Evolutionary conservation across 2,113 vertebrate genomes (phyloP), one percentile per base, ranked within the genome.

Genomic region (Pteronura brasiliensis): DNA sequence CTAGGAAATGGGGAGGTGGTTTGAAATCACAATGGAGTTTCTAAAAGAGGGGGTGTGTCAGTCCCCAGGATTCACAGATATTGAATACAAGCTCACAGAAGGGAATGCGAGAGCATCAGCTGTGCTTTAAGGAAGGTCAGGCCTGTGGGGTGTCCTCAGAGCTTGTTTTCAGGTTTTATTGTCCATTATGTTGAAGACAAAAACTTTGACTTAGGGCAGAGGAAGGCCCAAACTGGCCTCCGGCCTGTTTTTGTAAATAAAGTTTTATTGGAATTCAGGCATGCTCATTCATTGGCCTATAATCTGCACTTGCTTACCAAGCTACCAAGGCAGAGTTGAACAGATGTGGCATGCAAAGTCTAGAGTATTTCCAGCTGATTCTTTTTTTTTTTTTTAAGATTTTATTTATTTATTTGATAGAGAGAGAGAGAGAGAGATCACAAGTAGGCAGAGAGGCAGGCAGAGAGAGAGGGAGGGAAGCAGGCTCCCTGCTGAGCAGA

Each of bases 261-360:
- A 96, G 72, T 65, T 96, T 93, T 94, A 89, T 94, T 29, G 49
- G 47, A 13, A 85, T 52, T 34, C 63, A 85, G 11, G 42, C 39
- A 7, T 0, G 0, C 14, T 6, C 25, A 13, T 55, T 71, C n/a
- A 31, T 65, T 34, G 49, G 25, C 83, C 4, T 67, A 13, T 3
- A 9, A 29, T 44, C 82, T 63, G 67, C 25, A 31, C n/a, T 23
- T 77, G 31, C 17, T 21, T 49, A 44, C 59, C 72, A 59, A 27
- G 84, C 36, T 11, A 21, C 55, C 7, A 0, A 31, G 77, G 39
- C 25, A 49, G 91, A 55, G 59, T 31, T 49, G 82, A 65, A 13
- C 9, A 29, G 23, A 44, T 36, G 74, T 1, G 7, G 31, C 17
- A 6, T 23, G 42, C 1, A 15, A 59, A 29, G 17, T 34, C 21